Evolutionary conservation across 2,888 invertebrate species (phyloP), one percentile per base, ranked within the genome.

Genomic region (Microctonus brassicae): DNA sequence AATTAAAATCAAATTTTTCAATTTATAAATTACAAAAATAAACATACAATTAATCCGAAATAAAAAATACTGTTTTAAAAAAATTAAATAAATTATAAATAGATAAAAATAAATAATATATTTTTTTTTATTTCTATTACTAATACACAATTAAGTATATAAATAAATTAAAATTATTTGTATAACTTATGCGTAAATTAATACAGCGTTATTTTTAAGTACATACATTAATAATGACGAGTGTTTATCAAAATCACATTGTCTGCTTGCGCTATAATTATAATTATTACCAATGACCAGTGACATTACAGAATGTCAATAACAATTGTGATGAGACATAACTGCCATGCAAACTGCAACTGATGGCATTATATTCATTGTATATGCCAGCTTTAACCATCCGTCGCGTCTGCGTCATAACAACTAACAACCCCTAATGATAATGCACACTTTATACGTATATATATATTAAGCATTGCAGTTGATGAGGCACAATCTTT

Each of bases 271-370:
- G 63, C 80, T n/a, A 47, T 47, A 17, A 47, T 47, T 47, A 4
- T 47, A n/a, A n/a, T n/a, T 82, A 81, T 84, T 82, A 85, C 81
- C 84, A 84, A 84, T 85, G 83, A 83, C 82, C 82, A 80, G 79
- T 80, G 34, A 29, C 17, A 82, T 83, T 84, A 83, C 83, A 82
- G 84, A 84, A 84, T 84, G 85, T 84, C 85, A 85, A 84, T 85
- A 84, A 84, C 85, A 85, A 84, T 84, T 82, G 82, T 79, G 78
- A 77, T 79, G 77, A 72, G 78, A 78, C 79, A 83, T 84, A 83
- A 81, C 78, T 80, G 74, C 75, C 78, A 79, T 73, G 77, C 79
- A 79, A 81, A 82, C 82, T 84, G 86, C 84, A 82, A 83, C 82
- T 84, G 84, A 85, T 84, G 82, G 83, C 80, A 83, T 80, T 78